A percentile compares a stretch with the other conserved stretches of the same genome.
These are phyloP conservation scores for Anolis carolinensis DNA, from an alignment of 2,113 vertebrate species.

Conservation along the genomic window DNA sequence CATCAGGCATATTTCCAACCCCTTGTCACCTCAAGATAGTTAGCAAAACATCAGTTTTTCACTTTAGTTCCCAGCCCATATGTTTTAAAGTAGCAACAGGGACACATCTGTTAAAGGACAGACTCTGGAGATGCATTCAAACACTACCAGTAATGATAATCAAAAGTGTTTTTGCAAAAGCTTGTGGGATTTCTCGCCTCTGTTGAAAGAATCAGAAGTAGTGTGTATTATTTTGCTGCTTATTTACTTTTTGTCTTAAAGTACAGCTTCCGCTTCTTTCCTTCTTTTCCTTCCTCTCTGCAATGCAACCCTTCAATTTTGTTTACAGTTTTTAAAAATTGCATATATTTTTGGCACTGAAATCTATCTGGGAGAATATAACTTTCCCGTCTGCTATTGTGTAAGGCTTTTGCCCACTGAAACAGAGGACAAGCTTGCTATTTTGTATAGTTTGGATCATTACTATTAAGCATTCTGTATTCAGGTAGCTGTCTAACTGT, in stretches of 20 bases:
- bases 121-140: slow-evolving; percentile 67
- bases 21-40: slow-evolving; percentile 53
- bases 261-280: neutral
- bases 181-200: slow-evolving; percentile 59
- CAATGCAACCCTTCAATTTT: neutral
- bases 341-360: neutral
- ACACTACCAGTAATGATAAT: slow-evolving; percentile 70
- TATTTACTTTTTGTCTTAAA: slow-evolving; percentile 49
- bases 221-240: slow-evolving; percentile 50
- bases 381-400: too few relatives aligned
- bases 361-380: too few relatives aligned
- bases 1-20: slow-evolving; percentile 53
- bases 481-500: too few relatives aligned
- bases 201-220: slow-evolving; percentile 63
- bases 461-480: too few relatives aligned
- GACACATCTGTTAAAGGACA: slow-evolving; percentile 68
- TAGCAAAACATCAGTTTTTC: slow-evolving; percentile 67
- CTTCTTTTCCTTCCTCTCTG: neutral
- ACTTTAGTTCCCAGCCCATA: slow-evolving; percentile 67
- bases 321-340: neutral
- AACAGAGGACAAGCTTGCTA: too few relatives aligned
- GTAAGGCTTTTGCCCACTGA: too few relatives aligned
- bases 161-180: slow-evolving; percentile 60
- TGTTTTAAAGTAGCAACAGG: slow-evolving; percentile 66
- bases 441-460: too few relatives aligned